Conservation (phyloP, 2,888 invertebrate species). For the Scaptomyza caliginosa region DNA sequence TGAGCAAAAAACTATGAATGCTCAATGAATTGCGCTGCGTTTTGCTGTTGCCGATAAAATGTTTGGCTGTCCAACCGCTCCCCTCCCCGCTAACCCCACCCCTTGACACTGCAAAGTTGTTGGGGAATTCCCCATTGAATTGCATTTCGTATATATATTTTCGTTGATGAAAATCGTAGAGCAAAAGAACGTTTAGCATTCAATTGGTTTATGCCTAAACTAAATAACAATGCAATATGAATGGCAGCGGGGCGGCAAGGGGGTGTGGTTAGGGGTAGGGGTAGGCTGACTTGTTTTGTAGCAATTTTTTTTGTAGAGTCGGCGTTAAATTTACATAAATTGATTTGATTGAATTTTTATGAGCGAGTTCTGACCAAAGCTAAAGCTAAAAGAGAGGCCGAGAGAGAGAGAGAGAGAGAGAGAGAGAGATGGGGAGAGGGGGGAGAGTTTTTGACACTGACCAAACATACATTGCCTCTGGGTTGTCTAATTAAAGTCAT, state of each 20-base stretch:
- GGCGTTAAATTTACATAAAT: constrained; percentile 84
- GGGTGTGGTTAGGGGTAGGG: background rate
- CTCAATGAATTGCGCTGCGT: constrained; percentile 43
- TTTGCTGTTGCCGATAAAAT: constrained; percentile 49
- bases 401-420: background rate
- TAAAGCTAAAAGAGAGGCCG: no score
- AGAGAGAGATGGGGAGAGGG: background rate
- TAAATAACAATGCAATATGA: constrained; percentile 67
- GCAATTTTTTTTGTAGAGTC: constrained; percentile 12
- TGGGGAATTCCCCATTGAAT: no score
- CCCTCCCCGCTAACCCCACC: background rate
- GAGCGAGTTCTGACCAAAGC: constrained; percentile 52
- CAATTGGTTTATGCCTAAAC: constrained; percentile 70
- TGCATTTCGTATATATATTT: no score
- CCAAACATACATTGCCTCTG: constrained; percentile 1
- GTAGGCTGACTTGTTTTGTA: constrained; percentile 32
- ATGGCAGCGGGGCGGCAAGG: background rate
- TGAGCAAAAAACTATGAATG: constrained; percentile 61
- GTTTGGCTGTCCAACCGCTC: constrained; percentile 20
- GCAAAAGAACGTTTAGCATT: constrained; percentile 54
- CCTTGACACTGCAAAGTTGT: background rate
- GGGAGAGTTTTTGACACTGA: constrained; percentile 49
- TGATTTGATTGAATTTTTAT: constrained; percentile 84
- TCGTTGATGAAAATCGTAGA: background rate
- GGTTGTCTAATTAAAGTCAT: constrained; percentile 73